Evolutionary conservation across 1,140 invertebrate species (phyloP).

Genomic region (Drosophila chauvacae): DNA sequence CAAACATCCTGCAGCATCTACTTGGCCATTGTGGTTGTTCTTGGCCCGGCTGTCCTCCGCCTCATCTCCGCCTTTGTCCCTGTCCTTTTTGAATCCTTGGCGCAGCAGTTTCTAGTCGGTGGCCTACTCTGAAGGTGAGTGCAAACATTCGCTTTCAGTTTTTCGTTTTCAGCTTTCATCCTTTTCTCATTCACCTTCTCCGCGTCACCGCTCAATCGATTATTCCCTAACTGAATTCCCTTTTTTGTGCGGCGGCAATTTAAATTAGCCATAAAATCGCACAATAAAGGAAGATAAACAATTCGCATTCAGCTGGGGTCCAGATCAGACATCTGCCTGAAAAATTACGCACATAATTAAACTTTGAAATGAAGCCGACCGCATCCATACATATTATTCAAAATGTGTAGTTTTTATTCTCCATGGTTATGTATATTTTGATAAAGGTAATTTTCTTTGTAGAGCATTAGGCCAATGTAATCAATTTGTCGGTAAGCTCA

Average conservation of each 20-base stretch:
- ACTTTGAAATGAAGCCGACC: conserved; percentile 53
- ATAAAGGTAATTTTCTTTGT: conserved; percentile 7
- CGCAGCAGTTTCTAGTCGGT: conserved; percentile 71
- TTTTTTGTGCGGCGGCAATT: conserved; percentile 25
- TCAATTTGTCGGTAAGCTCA: conserved; percentile 21
- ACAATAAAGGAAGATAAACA: conserved; percentile 33
- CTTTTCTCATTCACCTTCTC: not conserved
- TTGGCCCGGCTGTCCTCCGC: conserved; percentile 26
- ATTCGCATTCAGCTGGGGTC: conserved; percentile 20
- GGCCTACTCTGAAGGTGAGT: conserved; percentile 73
- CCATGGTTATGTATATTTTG: not conserved
- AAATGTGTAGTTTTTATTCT: conserved; percentile 17
- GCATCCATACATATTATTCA: conserved; percentile 51
- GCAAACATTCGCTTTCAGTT: conserved; percentile 9
- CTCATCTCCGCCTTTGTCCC: conserved; percentile 26
- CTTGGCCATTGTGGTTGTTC: conserved; percentile 44
- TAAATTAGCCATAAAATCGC: conserved; percentile 43
- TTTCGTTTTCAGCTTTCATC: conserved; percentile 6
- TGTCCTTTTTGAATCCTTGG: conserved; percentile 53
- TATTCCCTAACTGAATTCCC: conserved; percentile 30
- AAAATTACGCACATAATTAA: conserved; percentile 58
- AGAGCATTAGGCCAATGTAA: conserved; percentile 8
- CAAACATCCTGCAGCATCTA: conserved; percentile 40
- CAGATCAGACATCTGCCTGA: conserved; percentile 13
- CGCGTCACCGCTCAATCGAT: conserved; percentile 28